Evolutionary conservation across 2,797 vertebrate species (phyloP).

Genomic region (Trematomus bernacchii): DNA sequence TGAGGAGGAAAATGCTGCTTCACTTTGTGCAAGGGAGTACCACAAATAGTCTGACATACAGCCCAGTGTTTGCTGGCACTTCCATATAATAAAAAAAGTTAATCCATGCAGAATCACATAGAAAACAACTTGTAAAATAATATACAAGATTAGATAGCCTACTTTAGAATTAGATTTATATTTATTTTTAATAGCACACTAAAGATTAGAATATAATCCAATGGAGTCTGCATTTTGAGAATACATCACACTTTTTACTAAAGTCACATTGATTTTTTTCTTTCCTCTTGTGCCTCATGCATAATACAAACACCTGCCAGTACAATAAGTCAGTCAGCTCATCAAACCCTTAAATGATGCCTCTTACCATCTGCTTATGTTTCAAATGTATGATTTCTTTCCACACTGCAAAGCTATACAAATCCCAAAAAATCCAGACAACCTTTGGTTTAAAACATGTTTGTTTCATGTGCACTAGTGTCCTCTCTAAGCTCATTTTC

Average conservation of each 20-base stretch:
- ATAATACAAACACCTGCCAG: background rate
- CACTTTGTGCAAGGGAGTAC: conserved; percentile 30
- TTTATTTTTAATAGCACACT: background rate
- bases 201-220: rapidly evolving
- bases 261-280: background rate
- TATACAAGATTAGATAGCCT: background rate
- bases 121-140: background rate
- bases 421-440: background rate
- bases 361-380: background rate
- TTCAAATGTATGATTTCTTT: background rate
- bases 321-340: background rate
- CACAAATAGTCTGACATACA: background rate
- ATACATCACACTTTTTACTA: background rate
- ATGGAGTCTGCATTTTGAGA: background rate
- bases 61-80: background rate
- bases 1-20: conserved; percentile 53
- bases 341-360: background rate
- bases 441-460: background rate
- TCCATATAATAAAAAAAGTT: background rate
- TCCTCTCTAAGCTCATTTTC: background rate
- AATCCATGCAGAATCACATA: background rate
- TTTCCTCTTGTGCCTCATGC: background rate
- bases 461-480: background rate
- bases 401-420: background rate
- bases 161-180: background rate